Conservation (phyloP, 2,888 invertebrate genomes). For the Acronicta leporina region DNA sequence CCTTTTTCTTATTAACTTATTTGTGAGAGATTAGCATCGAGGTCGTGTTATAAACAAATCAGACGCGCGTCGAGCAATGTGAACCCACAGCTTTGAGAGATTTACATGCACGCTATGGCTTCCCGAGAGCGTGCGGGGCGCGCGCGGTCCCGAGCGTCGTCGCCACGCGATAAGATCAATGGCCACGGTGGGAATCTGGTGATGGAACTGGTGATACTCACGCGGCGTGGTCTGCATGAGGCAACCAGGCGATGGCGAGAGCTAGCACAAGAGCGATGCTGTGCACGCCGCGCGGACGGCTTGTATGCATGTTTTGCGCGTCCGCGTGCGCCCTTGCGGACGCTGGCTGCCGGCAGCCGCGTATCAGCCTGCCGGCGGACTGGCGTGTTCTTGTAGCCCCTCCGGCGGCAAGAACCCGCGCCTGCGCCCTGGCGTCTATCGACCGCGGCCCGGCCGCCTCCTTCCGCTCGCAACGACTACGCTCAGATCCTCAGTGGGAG, state of each 20-base stretch:
- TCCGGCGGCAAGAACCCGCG: conserved; percentile 70
- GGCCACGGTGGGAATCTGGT: conserved; percentile 29
- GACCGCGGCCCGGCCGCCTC: conserved; percentile 76
- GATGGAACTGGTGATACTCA: conserved; percentile 68
- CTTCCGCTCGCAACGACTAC: conserved; percentile 70
- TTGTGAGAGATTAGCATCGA: conserved; percentile 53
- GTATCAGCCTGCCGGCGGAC: conserved; percentile 80
- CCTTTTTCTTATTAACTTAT: conserved; percentile 54
- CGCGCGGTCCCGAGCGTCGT: conserved; percentile 44
- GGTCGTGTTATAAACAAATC: conserved; percentile 63
- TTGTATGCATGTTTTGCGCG: conserved; percentile 76
- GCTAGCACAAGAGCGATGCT: conserved; percentile 79
- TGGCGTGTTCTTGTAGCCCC: conserved; percentile 68
- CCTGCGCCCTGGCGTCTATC: conserved; percentile 78
- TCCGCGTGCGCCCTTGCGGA: conserved; percentile 71
- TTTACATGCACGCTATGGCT: conserved; percentile 73
- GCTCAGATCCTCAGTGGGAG: conserved; percentile 73
- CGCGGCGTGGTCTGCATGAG: conserved; percentile 80
- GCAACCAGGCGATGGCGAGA: conserved; percentile 78
- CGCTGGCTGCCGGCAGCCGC: conserved; percentile 81
- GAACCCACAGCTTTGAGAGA: conserved; percentile 63
- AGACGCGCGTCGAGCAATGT: conserved; percentile 58
- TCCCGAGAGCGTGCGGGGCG: conserved; percentile 59
- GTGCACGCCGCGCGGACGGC: conserved; percentile 79
- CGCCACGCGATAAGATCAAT: conserved; percentile 50